These are phyloP conservation scores for Lepidurus couesii DNA, from an alignment of 1,140 invertebrate genomes.

Conservation along the genomic window DNA sequence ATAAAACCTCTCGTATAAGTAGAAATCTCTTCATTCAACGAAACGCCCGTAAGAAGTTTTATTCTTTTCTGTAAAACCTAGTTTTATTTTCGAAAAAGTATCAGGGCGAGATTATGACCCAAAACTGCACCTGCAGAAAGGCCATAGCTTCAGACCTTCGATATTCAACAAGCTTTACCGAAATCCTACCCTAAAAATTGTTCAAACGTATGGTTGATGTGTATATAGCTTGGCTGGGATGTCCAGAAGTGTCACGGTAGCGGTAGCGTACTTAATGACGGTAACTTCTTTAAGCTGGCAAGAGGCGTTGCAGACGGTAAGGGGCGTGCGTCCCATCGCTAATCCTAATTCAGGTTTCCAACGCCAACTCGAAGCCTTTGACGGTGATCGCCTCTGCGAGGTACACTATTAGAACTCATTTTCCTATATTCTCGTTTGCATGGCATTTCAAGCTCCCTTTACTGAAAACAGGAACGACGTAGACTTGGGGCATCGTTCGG, in stretches of 20 bases:
- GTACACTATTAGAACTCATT: slow-evolving; percentile 48
- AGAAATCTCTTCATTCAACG: too few species aligned
- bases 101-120: too few species aligned
- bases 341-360: slow-evolving; percentile 95
- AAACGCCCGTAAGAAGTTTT: too few species aligned
- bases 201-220: slow-evolving; percentile 11
- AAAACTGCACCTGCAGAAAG: neutral
- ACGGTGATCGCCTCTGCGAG: slow-evolving; percentile 69
- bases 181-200: neutral
- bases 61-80: too few species aligned
- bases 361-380: slow-evolving; percentile 86
- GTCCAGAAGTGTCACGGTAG: slow-evolving; percentile 89
- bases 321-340: slow-evolving; percentile 79
- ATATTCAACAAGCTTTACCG: neutral
- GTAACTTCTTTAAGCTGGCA: slow-evolving; percentile 85
- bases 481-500: slow-evolving; percentile 15
- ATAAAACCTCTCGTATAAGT: too few species aligned
- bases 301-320: slow-evolving; percentile 85
- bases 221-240: slow-evolving; percentile 79
- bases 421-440: neutral
- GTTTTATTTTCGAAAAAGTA: too few species aligned
- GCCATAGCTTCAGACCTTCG: neutral
- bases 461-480: slow-evolving; percentile 24
- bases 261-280: slow-evolving; percentile 92
- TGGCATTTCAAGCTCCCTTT: neutral